phyloP scores from a whole-genome alignment of 1,140 invertebrate genomes.

The Diplogasteroides magnus region DNA sequence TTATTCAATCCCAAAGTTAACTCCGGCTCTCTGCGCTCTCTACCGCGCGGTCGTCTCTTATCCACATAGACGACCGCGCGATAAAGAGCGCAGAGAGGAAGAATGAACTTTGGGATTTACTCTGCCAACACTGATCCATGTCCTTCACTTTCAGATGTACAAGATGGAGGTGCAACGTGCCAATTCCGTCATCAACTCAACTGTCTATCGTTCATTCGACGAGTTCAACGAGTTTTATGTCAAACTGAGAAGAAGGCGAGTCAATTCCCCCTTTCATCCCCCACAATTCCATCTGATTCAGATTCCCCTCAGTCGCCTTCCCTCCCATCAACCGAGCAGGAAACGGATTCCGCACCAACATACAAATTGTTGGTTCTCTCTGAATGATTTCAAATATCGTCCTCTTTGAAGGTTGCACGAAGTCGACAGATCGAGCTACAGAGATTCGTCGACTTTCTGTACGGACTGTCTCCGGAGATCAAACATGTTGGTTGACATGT shows the following conservation, averaged over 20 bases:
- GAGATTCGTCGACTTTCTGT: constrained; percentile 77
- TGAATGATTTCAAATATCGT: too few species aligned
- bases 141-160: constrained; percentile 72
- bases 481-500: too few species aligned
- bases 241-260: constrained; percentile 68
- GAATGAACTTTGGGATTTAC: too few species aligned
- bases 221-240: constrained; percentile 94
- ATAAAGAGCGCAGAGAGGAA: too few species aligned
- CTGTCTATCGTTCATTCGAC: constrained; percentile 84
- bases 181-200: constrained; percentile 74
- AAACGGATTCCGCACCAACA: too few species aligned
- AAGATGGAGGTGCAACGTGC: constrained; percentile 79
- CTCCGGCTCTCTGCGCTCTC: too few species aligned
- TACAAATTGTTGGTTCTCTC: too few species aligned
- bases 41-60: too few species aligned
- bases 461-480: constrained; percentile 82
- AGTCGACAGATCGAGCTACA: constrained; percentile 78
- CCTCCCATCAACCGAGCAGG: constrained; percentile 67
- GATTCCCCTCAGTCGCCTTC: constrained; percentile 52
- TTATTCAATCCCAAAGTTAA: too few species aligned
- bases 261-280: background rate
- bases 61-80: too few species aligned
- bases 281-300: too few species aligned
- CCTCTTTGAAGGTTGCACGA: constrained; percentile 87
- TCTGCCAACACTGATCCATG: too few species aligned